Conservation (phyloP, 2,113 vertebrate species). For the Microcebus griseorufus region DNA sequence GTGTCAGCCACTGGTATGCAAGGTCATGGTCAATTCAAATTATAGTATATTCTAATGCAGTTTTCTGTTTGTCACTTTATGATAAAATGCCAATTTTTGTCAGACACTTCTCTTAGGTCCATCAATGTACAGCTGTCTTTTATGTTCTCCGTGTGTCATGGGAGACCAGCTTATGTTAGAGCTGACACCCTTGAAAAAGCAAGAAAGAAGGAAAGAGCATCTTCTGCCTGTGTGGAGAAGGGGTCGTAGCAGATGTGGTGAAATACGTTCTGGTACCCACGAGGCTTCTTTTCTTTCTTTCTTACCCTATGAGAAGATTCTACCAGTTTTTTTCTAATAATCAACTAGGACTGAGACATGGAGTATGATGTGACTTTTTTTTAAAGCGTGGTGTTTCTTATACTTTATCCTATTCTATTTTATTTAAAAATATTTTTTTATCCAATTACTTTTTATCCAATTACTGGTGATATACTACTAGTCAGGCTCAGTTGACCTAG, state of each 20-base stretch:
- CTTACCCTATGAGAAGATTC: neutral
- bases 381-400: neutral
- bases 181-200: neutral
- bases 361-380: neutral
- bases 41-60: neutral
- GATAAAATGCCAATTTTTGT: neutral
- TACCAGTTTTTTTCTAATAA: neutral
- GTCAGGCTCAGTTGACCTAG: neutral
- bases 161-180: neutral
- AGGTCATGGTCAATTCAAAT: neutral
- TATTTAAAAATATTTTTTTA: neutral
- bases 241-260: neutral
- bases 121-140: neutral
- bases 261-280: too few relatives aligned
- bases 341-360: neutral
- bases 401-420: neutral
- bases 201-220: neutral
- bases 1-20: neutral
- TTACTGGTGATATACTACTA: neutral
- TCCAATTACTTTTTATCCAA: neutral
- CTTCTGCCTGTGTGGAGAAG: neutral
- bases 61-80: neutral
- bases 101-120: neutral
- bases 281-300: neutral
- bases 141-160: neutral